phyloP scores from a whole-genome alignment of 2,113 vertebrate species.

The Excalfactoria chinensis region DNA sequence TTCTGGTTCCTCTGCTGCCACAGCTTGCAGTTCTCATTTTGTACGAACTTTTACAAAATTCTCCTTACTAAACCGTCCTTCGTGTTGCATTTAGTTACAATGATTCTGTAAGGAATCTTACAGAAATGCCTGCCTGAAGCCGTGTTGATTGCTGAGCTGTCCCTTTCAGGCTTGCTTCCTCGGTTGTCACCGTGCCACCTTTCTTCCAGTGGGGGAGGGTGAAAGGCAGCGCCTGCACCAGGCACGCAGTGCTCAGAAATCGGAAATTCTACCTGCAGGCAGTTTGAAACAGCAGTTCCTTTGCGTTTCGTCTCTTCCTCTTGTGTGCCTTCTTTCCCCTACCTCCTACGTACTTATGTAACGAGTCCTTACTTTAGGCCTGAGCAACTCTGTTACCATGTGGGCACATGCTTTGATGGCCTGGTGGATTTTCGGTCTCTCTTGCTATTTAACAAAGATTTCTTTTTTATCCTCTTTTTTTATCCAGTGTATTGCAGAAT shows the following conservation, averaged over 20 bases:
- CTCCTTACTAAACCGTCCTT: not conserved
- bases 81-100: not conserved
- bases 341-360: not conserved
- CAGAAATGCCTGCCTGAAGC: not conserved
- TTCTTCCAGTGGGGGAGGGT: constrained; percentile 13
- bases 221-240: fast-evolving
- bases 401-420: not conserved
- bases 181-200: not conserved
- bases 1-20: constrained; percentile 19
- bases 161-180: not conserved
- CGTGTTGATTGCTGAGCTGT: not conserved
- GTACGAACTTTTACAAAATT: not conserved
- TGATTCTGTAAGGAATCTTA: not conserved
- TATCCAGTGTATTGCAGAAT: not conserved
- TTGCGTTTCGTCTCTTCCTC: constrained; percentile 30
- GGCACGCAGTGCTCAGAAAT: not conserved
- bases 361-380: constrained; percentile 1
- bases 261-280: not conserved
- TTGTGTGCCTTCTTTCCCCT: not conserved
- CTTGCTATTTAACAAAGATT: not conserved
- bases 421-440: not conserved
- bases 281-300: constrained; percentile 26
- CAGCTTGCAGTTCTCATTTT: not conserved
- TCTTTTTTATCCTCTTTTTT: not conserved
- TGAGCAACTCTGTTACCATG: not conserved